Evolutionary conservation across 2,888 invertebrate species (phyloP), one percentile per base, ranked within the genome.

Genomic region (Belgica antarctica): DNA sequence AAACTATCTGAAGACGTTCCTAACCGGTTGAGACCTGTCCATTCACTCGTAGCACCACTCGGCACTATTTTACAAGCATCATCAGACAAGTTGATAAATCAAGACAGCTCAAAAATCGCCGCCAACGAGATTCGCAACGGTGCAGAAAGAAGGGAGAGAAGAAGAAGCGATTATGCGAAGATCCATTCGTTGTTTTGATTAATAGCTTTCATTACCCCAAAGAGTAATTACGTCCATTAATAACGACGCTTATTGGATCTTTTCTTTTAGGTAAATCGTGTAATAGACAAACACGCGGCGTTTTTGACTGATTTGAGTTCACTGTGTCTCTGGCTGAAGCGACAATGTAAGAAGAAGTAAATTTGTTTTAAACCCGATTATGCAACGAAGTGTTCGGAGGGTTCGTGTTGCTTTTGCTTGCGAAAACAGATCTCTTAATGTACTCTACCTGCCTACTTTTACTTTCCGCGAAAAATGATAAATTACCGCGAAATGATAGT

Each of bases 161-260:
- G 52, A 52, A 17, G 52, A 52, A 52, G 22, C 52, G 52, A 52
- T n/a, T n/a, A n/a, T n/a, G n/a, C n/a, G n/a, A n/a, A n/a, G n/a
- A n/a, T 7, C 41, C 15, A 41, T 52, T 22, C 52, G 22, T 62
- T 15, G 34, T 36, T 34, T 62, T 62, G 62, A 62, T 62, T 28
- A 62, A 62, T 62, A 34, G 36, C 28, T 62, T 62, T 62, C 62
- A 36, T 62, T 62, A 36, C 5, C 41, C 5, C 34, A 41, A 62
- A 62, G 62, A 62, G 12, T 62, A 62, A 62, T 62, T 62, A 62
- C 24, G 22, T 36, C 31, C 36, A 62, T 62, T 62, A 62, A 62
- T 62, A 62, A 52, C 17, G 31, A 34, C 15, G n/a, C 31, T 62
- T 62, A 62, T 62, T 62, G 25, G 59, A 27, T 59, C 25, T 59